Evolutionary conservation across 2,888 invertebrate species (phyloP).

Genomic region (Cephus rjabovi): DNA sequence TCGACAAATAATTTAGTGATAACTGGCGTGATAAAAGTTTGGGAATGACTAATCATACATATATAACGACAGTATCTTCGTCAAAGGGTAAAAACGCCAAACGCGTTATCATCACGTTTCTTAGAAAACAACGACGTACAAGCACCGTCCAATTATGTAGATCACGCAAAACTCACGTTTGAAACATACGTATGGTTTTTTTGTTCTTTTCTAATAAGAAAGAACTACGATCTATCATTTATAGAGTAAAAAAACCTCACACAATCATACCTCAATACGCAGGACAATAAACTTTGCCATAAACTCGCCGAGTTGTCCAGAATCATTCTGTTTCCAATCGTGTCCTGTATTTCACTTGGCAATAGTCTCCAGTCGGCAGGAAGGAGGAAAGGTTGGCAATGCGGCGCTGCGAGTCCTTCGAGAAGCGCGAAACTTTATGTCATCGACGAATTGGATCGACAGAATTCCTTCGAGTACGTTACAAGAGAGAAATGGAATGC

Average conservation of each 20-base stretch:
- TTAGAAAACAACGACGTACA: neutral
- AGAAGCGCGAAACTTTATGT: neutral
- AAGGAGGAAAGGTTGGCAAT: neutral
- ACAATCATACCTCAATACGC: neutral
- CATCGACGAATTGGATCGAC: neutral
- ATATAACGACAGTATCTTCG: neutral
- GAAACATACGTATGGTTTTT: neutral
- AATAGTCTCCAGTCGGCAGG: neutral
- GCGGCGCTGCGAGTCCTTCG: neutral
- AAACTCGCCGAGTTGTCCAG: neutral
- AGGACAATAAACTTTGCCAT: neutral
- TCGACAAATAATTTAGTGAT: neutral
- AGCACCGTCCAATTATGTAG: neutral
- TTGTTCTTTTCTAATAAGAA: neutral
- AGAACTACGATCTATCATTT: neutral
- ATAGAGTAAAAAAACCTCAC: neutral
- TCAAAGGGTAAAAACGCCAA: neutral
- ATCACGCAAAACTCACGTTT: neutral
- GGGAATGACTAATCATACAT: neutral
- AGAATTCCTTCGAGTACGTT: neutral
- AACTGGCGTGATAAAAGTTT: neutral
- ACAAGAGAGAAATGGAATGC: neutral
- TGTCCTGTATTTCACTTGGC: neutral
- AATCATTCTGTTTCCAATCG: neutral
- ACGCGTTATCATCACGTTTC: neutral